Conservation (phyloP, 2,888 invertebrate species). For the Argyra leucocephala region DNA sequence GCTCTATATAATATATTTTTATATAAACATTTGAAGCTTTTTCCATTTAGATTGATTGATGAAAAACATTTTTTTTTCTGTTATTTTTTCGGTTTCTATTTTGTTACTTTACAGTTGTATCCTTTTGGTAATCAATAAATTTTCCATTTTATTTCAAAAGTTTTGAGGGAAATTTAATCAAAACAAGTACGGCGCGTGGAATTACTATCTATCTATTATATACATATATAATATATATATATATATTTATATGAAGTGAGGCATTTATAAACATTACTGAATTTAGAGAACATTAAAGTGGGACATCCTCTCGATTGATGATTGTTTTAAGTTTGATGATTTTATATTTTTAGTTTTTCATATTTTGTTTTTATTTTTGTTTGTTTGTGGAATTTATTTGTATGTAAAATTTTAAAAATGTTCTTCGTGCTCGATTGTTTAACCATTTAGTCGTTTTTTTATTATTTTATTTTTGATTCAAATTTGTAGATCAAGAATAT, state of each 20-base stretch:
- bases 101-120: neutral
- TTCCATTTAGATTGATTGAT: neutral
- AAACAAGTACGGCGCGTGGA: neutral
- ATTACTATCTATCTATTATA: neutral
- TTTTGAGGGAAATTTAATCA: neutral
- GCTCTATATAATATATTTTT: no score
- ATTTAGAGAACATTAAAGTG: neutral
- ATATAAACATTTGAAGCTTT: neutral
- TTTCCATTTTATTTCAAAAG: neutral
- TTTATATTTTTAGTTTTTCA: neutral
- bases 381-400: no score
- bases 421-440: no score
- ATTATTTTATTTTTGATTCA: no score
- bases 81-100: neutral
- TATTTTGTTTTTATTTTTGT: neutral
- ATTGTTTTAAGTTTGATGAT: neutral
- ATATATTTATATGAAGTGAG: neutral
- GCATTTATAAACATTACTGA: neutral
- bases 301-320: neutral
- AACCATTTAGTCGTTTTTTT: no score
- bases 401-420: no score
- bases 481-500: no score
- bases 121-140: conserved; percentile 2
- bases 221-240: neutral
- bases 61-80: neutral